Percentiles rank a stretch among this genome's conserved stretches.
These are phyloP conservation scores for Leptinotarsa tumamoca DNA, from an alignment of 2,888 invertebrate genomes.

Conservation along the genomic window DNA sequence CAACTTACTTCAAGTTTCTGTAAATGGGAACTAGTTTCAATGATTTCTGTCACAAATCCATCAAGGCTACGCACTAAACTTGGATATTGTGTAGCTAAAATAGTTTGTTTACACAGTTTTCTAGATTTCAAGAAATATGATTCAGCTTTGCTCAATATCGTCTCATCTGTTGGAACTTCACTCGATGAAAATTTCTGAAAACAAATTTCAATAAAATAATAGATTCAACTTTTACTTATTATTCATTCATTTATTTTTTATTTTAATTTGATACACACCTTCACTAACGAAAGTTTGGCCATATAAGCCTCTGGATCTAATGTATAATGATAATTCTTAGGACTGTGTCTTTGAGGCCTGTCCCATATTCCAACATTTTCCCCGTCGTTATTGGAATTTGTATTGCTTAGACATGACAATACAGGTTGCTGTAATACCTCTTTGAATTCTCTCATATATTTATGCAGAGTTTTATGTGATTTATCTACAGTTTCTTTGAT, in stretches of 20 bases:
- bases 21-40: conserved; percentile 78
- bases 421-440: conserved; percentile 71
- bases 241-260: background rate
- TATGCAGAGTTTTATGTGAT: conserved; percentile 88
- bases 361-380: conserved; percentile 74
- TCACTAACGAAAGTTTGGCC: conserved; percentile 51
- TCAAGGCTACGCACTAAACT: conserved; percentile 74
- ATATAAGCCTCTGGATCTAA: conserved; percentile 59
- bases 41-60: conserved; percentile 74
- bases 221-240: no score
- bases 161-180: conserved; percentile 26
- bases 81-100: conserved; percentile 72
- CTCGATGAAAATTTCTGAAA: conserved; percentile 2
- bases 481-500: conserved; percentile 90
- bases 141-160: conserved; percentile 49
- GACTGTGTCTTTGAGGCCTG: conserved; percentile 69
- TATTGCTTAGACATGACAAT: conserved; percentile 65
- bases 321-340: conserved; percentile 68
- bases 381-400: conserved; percentile 59
- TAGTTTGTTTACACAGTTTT: conserved; percentile 74
- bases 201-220: no score
- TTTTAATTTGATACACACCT: conserved; percentile 45
- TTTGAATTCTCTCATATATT: conserved; percentile 87
- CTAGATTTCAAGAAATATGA: conserved; percentile 72
- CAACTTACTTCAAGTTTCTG: conserved; percentile 73